A percentile compares a stretch with the other conserved stretches of the same genome.
Conservation (phyloP, 2,888 invertebrate genomes). For the Drosophila fulvimacula region DNA sequence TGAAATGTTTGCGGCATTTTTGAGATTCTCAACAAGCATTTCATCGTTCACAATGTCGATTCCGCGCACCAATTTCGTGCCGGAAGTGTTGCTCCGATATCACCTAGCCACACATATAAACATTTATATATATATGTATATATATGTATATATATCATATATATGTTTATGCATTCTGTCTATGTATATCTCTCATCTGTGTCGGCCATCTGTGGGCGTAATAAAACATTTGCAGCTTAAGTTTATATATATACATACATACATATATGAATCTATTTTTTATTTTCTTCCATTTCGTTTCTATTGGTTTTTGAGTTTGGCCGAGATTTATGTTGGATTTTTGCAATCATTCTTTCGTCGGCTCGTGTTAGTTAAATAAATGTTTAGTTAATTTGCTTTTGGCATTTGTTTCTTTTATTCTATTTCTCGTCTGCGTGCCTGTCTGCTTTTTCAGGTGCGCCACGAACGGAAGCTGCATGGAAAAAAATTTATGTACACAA, state of each 20-base stretch:
- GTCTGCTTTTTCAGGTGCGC: constrained; percentile 70
- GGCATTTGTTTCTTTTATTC: constrained; percentile 28
- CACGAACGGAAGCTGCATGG: constrained; percentile 51
- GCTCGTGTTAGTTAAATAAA: constrained; percentile 64
- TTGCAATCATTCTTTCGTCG: constrained; percentile 73
- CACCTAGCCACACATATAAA: constrained; percentile 41
- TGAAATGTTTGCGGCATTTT: constrained; percentile 59
- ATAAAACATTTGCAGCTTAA: constrained; percentile 73
- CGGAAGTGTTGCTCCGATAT: constrained; percentile 70
- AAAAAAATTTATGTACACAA: constrained; percentile 29
- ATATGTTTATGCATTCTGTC: too few species aligned
- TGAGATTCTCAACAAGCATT: constrained; percentile 40
- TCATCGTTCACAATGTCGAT: constrained; percentile 30
- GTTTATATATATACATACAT: constrained; percentile 28
- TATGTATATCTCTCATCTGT: constrained; percentile 54
- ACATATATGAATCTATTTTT: not conserved
- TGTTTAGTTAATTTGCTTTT: constrained; percentile 64
- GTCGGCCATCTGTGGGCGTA: constrained; percentile 71
- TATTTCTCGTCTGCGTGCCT: not conserved
- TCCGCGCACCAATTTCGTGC: constrained; percentile 47
- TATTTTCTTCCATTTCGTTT: constrained; percentile 39
- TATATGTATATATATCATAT: too few species aligned
- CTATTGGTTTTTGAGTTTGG: constrained; percentile 50
- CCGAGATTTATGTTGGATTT: constrained; percentile 74
- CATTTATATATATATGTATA: constrained; percentile 19